phyloP scores from a whole-genome alignment of 1,140 invertebrate species.

The Tetragonula clypearis region DNA sequence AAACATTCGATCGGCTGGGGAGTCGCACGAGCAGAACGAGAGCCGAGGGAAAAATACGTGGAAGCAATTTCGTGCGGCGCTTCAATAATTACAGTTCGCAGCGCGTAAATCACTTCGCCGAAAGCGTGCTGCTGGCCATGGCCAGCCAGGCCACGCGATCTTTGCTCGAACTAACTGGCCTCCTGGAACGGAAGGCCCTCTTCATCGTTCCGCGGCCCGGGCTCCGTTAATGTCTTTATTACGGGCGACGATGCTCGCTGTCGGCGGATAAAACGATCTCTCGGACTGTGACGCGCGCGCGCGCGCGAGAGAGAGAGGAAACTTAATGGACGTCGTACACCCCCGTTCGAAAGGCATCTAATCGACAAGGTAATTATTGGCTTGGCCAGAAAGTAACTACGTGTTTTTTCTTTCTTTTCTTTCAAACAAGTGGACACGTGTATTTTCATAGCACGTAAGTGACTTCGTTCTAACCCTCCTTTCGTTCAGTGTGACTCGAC shows the following conservation, averaged over 20 bases:
- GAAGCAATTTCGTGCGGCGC: constrained; percentile 68
- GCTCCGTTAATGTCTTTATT: constrained; percentile 71
- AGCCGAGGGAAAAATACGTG: constrained; percentile 38
- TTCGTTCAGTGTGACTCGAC: too few relatives aligned
- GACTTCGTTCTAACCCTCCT: too few relatives aligned
- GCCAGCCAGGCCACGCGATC: constrained; percentile 40
- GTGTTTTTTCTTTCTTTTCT: too few relatives aligned
- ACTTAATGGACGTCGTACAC: too few relatives aligned
- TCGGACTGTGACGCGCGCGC: constrained; percentile 7
- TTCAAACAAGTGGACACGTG: too few relatives aligned
- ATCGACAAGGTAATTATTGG: too few relatives aligned
- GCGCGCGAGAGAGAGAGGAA: constrained; percentile 17
- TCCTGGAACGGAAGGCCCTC: constrained; percentile 68
- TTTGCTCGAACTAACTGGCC: constrained; percentile 63
- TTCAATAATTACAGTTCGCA: constrained; percentile 68
- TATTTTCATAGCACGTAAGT: too few relatives aligned
- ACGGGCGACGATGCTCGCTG: constrained; percentile 51
- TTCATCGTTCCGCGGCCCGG: constrained; percentile 53
- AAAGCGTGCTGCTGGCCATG: constrained; percentile 53
- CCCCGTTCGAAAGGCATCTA: not conserved
- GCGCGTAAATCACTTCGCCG: constrained; percentile 72
- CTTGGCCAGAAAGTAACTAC: too few relatives aligned
- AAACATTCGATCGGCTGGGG: not conserved
- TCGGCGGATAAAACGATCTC: constrained; percentile 43
- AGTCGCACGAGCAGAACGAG: constrained; percentile 8